Base-by-base conservation (phyloP, 2,888 invertebrate genomes). In the Lasioglossum lativentre region DNA sequence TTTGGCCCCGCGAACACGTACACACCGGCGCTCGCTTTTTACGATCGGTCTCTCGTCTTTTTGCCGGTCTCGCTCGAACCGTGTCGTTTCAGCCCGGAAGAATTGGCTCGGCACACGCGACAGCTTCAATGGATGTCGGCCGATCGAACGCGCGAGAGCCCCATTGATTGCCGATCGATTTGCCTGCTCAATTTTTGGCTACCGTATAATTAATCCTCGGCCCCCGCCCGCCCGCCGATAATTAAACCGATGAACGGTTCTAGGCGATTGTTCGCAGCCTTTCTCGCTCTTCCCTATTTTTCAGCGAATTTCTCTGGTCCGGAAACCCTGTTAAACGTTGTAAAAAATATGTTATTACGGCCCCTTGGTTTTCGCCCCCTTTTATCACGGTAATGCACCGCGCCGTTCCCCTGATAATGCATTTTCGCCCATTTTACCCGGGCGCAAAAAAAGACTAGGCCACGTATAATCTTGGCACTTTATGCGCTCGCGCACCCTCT, bases 341-440 rank as follows among this genome's bases (percentile, higher is more conserved):
- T 86, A 85, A 85, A 87, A 87, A 87, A 87, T 87, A 83, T 86
- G 78, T 83, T 86, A 87, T 83, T 78, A 86, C 78, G 75, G 34
- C 38, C 76, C 77, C 70, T 74, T 42, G 86, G 83, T 83, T 86
- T 78, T 80, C 59, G 56, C 56, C 73, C 70, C 82, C 86, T 87
- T 86, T 87, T 82, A 87, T 86, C 87, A 80, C 75, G 87, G 80
- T 87, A 87, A 86, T 87, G 86, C 87, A 87, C 86, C 80, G 40
- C 77, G 40, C 45, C 23, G 56, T 63, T 75, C 70, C 78, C 68
- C 72, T 76, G 83, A 83, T 87, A 87, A 86, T 87, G 86, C 87
- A 86, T 87, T 86, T 86, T 83, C 86, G 73, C 86, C 86, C 86
- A 87, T 87, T 87, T 87, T 77, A 12, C 59, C 75, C 66, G 56